Evolutionary conservation across 1,140 invertebrate genomes (phyloP), one percentile per base, ranked within the genome.

Genomic region (Drosophila varians): DNA sequence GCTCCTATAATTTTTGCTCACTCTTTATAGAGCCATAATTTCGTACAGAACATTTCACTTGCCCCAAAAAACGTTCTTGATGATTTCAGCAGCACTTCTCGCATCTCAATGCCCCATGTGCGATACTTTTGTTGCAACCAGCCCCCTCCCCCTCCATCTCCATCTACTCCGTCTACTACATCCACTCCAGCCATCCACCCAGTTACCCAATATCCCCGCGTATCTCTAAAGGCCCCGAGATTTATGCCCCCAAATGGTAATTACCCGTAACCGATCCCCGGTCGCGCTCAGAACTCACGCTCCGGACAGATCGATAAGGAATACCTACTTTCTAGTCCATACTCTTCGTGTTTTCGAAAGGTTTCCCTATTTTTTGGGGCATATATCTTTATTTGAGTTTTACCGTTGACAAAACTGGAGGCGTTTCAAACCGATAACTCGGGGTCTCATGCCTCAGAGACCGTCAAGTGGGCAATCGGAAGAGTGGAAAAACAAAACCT

Each of bases 241-340:
- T 84, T 86, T 86, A 75, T 86, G 80, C 72, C 54, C 76, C 79
- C 2, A 76, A 86, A 84, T 86, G 76, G 76, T 86, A 84, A 84
- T 80, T 73, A 53, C 52, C 79, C 80, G 78, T 79, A 84, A 86
- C 79, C 79, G 71, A 84, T 86, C 79, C 80, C 62, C 72, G 76
- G 40, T 45, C 58, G 43, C 54, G 51, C 40, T 46, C 11, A 26
- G 48, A 42, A 36, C 68, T 62, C 79, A 84, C 79, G 80, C 77
- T 69, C 54, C 9, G 14, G 34, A 14, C 14, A 31, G 31, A 48
- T 40, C 36, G 78, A 83, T 83, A 83, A 83, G 58, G 16, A n/a
- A 2, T 31, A 31, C 28, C 28, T 11, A 31, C 3, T 31, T 31
- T 31, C 28, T 11, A 26, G 28, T 31, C n/a, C 9, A 11, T 21